Conservation (phyloP, 37 sponge, comb jelly and placozoan species). For the Diacarnus erythraeanus region DNA sequence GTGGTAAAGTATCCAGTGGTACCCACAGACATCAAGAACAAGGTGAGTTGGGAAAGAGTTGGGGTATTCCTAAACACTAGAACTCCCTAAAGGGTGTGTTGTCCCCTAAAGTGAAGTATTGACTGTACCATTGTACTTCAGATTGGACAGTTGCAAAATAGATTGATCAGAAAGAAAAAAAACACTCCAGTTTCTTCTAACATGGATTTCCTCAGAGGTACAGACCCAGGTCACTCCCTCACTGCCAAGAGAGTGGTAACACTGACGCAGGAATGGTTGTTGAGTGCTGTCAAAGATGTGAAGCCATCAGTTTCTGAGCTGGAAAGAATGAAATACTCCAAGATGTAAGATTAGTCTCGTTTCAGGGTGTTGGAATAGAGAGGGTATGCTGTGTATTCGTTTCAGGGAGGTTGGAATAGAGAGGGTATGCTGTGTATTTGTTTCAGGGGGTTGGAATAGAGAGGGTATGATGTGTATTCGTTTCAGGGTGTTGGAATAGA, state of each 20-base stretch:
- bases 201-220: not conserved
- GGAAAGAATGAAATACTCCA: slow-evolving; percentile 26
- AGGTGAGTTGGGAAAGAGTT: not conserved
- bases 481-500: too few relatives aligned
- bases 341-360: slow-evolving; percentile 35
- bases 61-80: too few relatives aligned
- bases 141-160: not conserved
- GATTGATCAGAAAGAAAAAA: not conserved
- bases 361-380: too few relatives aligned
- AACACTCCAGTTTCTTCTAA: not conserved
- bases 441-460: too few relatives aligned
- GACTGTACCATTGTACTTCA: not conserved
- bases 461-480: too few relatives aligned
- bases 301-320: slow-evolving; percentile 46
- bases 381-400: too few relatives aligned
- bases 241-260: not conserved
- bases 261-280: slow-evolving; percentile 10
- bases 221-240: not conserved
- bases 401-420: too few relatives aligned
- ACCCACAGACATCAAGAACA: not conserved
- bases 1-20: not conserved
- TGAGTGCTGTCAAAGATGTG: slow-evolving; percentile 8
- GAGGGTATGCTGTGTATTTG: too few relatives aligned
- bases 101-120: not conserved
- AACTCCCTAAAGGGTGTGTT: too few relatives aligned